Evolutionary conservation across 2,888 invertebrate species (phyloP), one percentile per base, ranked within the genome.

Genomic region (Elmis aenea): DNA sequence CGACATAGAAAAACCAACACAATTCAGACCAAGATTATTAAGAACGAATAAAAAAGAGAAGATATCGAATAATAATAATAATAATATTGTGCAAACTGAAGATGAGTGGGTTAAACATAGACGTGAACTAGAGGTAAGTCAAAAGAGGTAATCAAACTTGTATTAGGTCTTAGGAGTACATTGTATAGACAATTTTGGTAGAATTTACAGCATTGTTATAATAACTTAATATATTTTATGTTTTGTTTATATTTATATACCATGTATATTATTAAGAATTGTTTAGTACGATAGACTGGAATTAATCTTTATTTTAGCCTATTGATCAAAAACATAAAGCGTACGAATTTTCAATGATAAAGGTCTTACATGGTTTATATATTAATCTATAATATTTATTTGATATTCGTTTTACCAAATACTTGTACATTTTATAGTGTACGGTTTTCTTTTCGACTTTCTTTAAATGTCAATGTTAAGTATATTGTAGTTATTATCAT

Each of bases 91-190:
- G 9, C 47, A 46, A 27, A 36, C 47, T 24, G 53, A 61, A 26
- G 58, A 61, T 33, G 66, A 66, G 25, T 65, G 66, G 66, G 58
- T 61, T 20, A 62, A 61, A 48, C 61, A 62, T 47, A 54, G 64
- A 45, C 56, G 58, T 36, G 64, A 63, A 47, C 45, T 64, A 33
- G 62, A 64, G 41, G 58, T 58, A 21, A 54, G 59, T 27, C 60
- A 62, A 39, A 52, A 58, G 49, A 67, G 67, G 64, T 67, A 67
- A 67, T 67, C 49, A 45, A 48, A 48, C 28, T 41, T 35, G 22
- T 33, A 32, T 31, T 36, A 35, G 26, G 29, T 43, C 26, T 42
- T n/a, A n/a, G n/a, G n/a, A 6, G 18, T 18, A 18, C 8, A 18
- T 18, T 6, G 5, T 18, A 6, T 18, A 18, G 18, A 18, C 8